Conservation (phyloP, 1,140 invertebrate species). For the Homarus americanus region DNA sequence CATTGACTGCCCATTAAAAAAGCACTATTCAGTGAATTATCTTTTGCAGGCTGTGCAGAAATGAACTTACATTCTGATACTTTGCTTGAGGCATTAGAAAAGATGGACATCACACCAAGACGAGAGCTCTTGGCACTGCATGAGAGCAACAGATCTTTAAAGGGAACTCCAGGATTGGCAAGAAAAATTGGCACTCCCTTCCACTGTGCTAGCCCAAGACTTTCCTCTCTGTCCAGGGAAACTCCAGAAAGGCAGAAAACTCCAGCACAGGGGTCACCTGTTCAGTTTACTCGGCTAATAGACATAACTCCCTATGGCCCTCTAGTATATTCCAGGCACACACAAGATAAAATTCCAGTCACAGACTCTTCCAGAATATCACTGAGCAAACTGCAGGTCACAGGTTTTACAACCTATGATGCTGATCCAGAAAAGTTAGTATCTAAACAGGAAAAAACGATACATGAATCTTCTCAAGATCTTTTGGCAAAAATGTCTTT, state of each 20-base stretch:
- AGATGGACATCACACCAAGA: conserved; percentile 12
- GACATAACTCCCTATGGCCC: background rate
- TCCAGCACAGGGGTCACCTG: background rate
- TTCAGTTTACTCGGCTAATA: background rate
- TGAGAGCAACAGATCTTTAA: background rate
- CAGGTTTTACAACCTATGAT: background rate
- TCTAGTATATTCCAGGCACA: background rate
- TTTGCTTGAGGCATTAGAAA: background rate
- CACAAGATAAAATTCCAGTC: background rate
- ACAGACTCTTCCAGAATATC: background rate
- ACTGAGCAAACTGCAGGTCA: background rate
- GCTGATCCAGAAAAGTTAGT: background rate
- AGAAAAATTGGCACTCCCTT: background rate
- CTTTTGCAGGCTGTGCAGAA: conserved; percentile 17
- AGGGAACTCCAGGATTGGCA: background rate
- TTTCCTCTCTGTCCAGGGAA: no score
- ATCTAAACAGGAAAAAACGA: background rate
- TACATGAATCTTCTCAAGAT: background rate
- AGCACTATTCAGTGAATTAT: no score
- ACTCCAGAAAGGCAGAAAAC: background rate
- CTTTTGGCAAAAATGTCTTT: conserved; percentile 4
- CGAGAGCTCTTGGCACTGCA: background rate
- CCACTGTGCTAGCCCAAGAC: background rate
- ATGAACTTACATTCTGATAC: conserved; percentile 9
- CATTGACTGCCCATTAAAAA: no score